Conservation (phyloP, 2,797 vertebrate genomes). For the Gymnopithys bicolor region DNA sequence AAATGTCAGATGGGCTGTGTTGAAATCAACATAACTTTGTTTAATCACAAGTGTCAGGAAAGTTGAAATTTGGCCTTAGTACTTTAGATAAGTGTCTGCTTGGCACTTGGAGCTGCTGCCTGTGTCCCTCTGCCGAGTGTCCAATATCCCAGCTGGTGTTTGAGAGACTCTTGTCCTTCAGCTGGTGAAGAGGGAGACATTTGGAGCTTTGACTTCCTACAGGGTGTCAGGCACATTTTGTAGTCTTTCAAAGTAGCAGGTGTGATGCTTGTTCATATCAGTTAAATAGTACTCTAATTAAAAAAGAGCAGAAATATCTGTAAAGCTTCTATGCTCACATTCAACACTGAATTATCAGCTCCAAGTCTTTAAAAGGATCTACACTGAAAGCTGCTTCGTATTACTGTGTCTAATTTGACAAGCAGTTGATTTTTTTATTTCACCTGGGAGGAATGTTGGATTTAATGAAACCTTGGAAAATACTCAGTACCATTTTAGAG, state of each 20-base stretch:
- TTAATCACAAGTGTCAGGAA: constrained; percentile 32
- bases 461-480: not conserved
- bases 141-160: not conserved
- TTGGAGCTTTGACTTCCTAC: not conserved
- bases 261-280: not conserved
- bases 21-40: constrained; percentile 46
- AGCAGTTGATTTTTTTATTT: not conserved
- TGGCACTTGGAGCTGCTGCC: constrained; percentile 38
- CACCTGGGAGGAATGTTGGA: not conserved
- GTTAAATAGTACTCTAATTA: not conserved
- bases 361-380: not conserved
- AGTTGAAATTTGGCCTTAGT: constrained; percentile 60
- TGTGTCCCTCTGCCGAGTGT: constrained; percentile 10
- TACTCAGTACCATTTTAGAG: not conserved
- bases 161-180: not conserved
- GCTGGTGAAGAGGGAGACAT: not conserved
- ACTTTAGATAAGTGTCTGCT: constrained; percentile 47
- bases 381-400: not conserved
- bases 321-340: not conserved
- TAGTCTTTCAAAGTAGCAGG: constrained; percentile 9
- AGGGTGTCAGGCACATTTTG: not conserved
- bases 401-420: not conserved
- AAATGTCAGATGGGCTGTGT: constrained; percentile 29
- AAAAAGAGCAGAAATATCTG: not conserved
- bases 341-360: not conserved